A percentile compares a stretch with the other conserved stretches of the same genome.
Conservation (phyloP, 2,797 vertebrate species). For the Australoheros facetus region DNA sequence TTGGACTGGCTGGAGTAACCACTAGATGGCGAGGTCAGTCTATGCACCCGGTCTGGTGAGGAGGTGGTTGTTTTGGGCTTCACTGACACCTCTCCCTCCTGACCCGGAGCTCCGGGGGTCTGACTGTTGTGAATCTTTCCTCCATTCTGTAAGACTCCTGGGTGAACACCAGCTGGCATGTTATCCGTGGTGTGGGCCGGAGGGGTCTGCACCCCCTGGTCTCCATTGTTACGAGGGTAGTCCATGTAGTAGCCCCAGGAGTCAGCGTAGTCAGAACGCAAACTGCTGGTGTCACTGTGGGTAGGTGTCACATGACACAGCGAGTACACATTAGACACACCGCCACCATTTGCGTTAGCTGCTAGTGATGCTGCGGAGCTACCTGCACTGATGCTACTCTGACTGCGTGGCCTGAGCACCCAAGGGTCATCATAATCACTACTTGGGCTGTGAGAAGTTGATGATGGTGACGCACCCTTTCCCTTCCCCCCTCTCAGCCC, state of each 20-base stretch:
- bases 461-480: constrained; percentile 83
- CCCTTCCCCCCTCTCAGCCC: constrained; percentile 81
- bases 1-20: constrained; percentile 99
- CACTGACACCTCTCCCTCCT: constrained; percentile 51
- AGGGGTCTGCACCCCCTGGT: constrained; percentile 77
- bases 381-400: constrained; percentile 88
- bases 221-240: constrained; percentile 79
- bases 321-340: constrained; percentile 86
- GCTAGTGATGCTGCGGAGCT: constrained; percentile 88
- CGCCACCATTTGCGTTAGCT: constrained; percentile 51
- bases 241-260: constrained; percentile 94
- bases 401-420: constrained; percentile 91
- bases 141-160: constrained; percentile 72
- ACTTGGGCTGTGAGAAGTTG: constrained; percentile 93
- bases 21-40: constrained; percentile 95
- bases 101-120: constrained; percentile 65
- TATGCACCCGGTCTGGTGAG: constrained; percentile 91
- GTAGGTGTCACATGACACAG: constrained; percentile 90
- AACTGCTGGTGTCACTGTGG: constrained; percentile 94
- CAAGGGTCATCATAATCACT: constrained; percentile 96
- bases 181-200: constrained; percentile 47
- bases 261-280: constrained; percentile 93
- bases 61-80: constrained; percentile 83
- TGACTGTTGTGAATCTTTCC: constrained; percentile 71
- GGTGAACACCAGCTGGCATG: constrained; percentile 43